Conservation (phyloP, 2,888 invertebrate species). For the Antheraea assamensis region DNA sequence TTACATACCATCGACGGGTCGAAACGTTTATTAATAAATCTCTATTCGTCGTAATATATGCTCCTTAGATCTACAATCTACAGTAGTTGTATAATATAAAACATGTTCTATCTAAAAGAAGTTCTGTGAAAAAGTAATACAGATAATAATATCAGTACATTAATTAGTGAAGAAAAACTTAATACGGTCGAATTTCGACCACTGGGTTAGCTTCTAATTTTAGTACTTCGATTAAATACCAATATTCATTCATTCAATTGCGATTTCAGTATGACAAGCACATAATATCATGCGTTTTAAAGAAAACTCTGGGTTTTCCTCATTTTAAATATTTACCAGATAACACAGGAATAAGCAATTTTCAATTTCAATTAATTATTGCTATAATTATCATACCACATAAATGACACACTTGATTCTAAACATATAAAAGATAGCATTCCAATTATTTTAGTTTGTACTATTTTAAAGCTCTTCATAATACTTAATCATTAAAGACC, state of each 20-base stretch:
- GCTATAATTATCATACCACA: neutral
- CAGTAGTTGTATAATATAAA: no score
- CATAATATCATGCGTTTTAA: neutral
- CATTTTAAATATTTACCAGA: neutral
- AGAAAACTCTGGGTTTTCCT: neutral
- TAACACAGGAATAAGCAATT: neutral
- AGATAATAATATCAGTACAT: no score
- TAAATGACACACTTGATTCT: neutral
- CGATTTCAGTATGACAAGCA: neutral
- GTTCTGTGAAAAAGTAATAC: no score
- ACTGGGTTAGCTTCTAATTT: neutral
- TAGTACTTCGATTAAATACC: neutral
- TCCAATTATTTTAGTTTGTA: conserved; percentile 5
- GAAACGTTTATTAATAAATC: no score
- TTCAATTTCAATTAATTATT: neutral
- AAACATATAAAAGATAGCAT: neutral
- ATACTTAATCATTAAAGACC: conserved; percentile 12
- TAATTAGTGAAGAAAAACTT: no score
- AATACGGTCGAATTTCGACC: no score
- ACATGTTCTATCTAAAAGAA: no score
- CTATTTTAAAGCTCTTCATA: conserved; percentile 11
- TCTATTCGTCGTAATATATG: no score
- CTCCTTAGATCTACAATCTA: no score
- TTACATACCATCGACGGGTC: no score
- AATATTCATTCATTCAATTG: neutral